Percentiles rank a stretch among this genome's conserved stretches.
phyloP scores from a whole-genome alignment of 2,113 vertebrate species.

The Empidonax traillii region DNA sequence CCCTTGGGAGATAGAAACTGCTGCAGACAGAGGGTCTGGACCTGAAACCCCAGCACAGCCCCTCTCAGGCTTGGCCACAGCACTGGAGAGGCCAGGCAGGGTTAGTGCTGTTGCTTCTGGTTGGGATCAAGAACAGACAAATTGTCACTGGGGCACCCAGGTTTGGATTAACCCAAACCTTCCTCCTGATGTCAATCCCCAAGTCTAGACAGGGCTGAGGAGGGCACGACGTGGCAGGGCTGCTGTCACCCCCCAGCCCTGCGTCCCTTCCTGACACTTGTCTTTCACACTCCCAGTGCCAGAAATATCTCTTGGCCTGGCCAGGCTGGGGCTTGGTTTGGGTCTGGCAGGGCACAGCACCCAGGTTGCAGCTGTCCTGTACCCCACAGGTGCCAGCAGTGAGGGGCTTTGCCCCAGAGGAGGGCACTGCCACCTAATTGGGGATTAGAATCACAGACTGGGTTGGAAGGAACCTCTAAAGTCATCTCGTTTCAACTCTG shows the following conservation, averaged over 20 bases:
- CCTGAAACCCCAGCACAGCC: accelerated
- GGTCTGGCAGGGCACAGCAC: background rate
- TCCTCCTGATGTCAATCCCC: accelerated
- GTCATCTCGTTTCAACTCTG: background rate
- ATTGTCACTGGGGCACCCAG: background rate
- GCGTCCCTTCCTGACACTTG: background rate
- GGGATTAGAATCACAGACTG: background rate
- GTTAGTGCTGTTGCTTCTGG: background rate
- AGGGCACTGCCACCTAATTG: background rate
- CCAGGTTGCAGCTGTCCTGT: no score
- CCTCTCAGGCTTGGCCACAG: accelerated
- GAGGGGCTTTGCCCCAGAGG: background rate
- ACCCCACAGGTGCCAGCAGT: background rate
- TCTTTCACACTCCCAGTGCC: background rate
- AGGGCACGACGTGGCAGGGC: accelerated
- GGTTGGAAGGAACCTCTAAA: background rate
- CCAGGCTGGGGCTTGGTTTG: accelerated
- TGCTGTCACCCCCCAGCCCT: background rate
- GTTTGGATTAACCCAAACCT: background rate
- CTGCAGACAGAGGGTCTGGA: background rate
- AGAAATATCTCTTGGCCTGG: accelerated
- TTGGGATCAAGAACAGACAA: background rate
- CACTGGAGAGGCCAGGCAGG: accelerated
- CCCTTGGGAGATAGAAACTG: background rate
- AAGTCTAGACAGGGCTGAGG: background rate